These are phyloP conservation scores for Cynodonichthys magdalenae DNA, from an alignment of 2,797 vertebrate species.

Conservation along the genomic window DNA sequence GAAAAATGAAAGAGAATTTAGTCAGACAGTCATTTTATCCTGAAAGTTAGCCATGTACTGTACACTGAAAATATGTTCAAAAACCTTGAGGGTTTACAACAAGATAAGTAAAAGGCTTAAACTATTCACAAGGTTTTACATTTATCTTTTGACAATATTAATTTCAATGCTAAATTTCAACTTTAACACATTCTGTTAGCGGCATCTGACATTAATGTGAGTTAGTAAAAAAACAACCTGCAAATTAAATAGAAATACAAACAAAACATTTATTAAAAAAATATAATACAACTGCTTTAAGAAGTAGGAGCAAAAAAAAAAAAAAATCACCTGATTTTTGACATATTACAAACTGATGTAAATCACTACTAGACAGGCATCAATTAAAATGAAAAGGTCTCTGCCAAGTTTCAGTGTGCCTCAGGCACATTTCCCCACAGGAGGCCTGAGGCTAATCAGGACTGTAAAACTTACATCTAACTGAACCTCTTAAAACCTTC, in stretches of 20 bases:
- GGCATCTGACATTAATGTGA: no score
- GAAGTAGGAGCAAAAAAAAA: no score
- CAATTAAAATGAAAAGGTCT: constrained; percentile 21
- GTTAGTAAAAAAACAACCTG: no score
- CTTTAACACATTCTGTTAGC: no score
- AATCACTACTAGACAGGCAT: constrained; percentile 18
- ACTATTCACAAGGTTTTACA: no score
- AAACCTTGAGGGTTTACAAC: no score
- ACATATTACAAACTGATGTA: constrained; percentile 17
- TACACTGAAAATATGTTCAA: no score
- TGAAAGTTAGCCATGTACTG: no score
- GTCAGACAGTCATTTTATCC: no score
- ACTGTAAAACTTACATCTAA: constrained; percentile 37
- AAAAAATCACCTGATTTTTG: not conserved
- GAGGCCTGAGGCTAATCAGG: constrained; percentile 28
- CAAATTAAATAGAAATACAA: constrained; percentile 9
- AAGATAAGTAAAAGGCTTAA: no score
- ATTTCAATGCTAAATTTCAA: no score
- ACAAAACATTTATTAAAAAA: not conserved
- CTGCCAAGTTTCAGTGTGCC: constrained; percentile 19
- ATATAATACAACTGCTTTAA: not conserved
- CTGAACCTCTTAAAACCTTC: constrained; percentile 25
- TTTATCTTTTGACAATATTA: not conserved
- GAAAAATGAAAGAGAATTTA: no score
- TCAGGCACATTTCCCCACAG: constrained; percentile 34